Percentiles rank a stretch among this genome's conserved stretches.
Evolutionary conservation across 2,888 invertebrate species (phyloP).

Genomic region (Ramazzottius varieornatus): DNA sequence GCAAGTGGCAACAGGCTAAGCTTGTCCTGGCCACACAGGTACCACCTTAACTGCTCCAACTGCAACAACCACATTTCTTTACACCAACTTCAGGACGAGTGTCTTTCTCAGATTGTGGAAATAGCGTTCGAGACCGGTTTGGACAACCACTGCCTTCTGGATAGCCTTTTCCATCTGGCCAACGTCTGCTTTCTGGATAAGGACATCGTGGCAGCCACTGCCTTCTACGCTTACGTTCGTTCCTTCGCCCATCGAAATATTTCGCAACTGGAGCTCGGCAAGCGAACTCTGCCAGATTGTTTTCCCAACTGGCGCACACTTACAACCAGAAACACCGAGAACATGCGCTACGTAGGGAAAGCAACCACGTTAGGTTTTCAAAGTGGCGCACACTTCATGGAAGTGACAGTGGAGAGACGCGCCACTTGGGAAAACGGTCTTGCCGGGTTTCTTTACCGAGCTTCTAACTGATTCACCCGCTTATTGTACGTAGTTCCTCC

Average conservation of each 20-base stretch:
- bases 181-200: not conserved
- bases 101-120: not conserved
- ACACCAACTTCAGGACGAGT: not conserved
- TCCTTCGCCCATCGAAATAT: not conserved
- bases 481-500: not conserved
- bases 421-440: too few relatives aligned
- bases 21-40: not conserved
- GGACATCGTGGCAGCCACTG: not conserved
- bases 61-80: not conserved
- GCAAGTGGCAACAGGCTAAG: not conserved
- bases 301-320: too few relatives aligned
- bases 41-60: not conserved
- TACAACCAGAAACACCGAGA: too few relatives aligned
- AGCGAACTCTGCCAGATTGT: not conserved
- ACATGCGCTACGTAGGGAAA: too few relatives aligned
- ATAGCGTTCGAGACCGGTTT: not conserved
- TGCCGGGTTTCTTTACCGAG: too few relatives aligned
- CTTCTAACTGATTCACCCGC: too few relatives aligned
- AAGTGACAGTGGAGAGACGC: too few relatives aligned
- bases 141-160: not conserved
- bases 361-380: too few relatives aligned
- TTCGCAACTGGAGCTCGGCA: not conserved
- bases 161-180: not conserved
- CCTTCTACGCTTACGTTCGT: not conserved
- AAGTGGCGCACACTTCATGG: too few relatives aligned